phyloP scores from a whole-genome alignment of 2,888 invertebrate species.

The Limnephilus auricula region DNA sequence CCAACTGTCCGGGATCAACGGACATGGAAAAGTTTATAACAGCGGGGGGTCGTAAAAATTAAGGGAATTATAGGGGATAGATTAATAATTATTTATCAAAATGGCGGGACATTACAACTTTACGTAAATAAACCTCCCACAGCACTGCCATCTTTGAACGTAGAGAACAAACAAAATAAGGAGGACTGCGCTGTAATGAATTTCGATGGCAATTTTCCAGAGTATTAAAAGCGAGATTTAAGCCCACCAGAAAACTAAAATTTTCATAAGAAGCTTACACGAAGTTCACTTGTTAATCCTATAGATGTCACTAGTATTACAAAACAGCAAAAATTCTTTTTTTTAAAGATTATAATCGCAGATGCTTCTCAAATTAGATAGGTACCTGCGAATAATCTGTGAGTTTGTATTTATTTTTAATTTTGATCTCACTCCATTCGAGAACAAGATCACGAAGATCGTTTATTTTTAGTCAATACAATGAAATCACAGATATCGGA shows the following conservation, averaged over 20 bases:
- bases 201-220: background rate
- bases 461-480: background rate
- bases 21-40: too few species aligned
- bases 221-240: background rate
- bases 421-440: slow-evolving; percentile 16
- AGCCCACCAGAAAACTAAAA: background rate
- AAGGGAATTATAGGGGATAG: too few species aligned
- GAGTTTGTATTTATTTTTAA: slow-evolving; percentile 18
- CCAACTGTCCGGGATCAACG: too few species aligned
- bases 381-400: slow-evolving; percentile 8
- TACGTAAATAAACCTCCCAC: too few species aligned
- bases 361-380: slow-evolving; percentile 14
- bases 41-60: too few species aligned
- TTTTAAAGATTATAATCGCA: background rate
- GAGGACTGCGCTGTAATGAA: background rate
- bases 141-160: background rate
- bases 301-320: background rate
- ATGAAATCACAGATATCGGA: slow-evolving; percentile 5
- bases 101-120: too few species aligned
- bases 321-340: background rate
- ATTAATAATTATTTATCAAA: too few species aligned
- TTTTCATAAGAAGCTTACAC: background rate
- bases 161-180: background rate
- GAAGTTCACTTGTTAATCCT: background rate
- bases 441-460: background rate